Conservation (phyloP, 2,888 invertebrate genomes). For the Lathronympha strigana region DNA sequence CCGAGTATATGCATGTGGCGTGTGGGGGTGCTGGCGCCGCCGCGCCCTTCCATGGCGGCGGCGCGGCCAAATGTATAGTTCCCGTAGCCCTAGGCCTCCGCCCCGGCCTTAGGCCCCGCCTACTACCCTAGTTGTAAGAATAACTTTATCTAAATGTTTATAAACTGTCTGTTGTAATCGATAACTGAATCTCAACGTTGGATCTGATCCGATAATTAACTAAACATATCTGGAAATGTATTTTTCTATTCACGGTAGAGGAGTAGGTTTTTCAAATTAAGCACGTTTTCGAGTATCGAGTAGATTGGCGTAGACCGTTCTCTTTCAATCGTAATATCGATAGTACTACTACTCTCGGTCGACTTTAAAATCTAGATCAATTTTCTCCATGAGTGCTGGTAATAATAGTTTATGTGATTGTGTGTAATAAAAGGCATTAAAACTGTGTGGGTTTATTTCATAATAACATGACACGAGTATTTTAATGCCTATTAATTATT, state of each 20-base stretch:
- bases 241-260: constrained; percentile 35
- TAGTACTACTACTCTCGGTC: not conserved
- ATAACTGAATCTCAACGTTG: constrained; percentile 19
- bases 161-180: constrained; percentile 5
- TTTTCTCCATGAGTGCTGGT: too few relatives aligned
- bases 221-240: constrained; percentile 34
- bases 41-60: constrained; percentile 2
- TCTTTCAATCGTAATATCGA: not conserved
- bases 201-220: constrained; percentile 19
- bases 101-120: too few relatives aligned
- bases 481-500: too few relatives aligned
- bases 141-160: not conserved
- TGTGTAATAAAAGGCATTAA: too few relatives aligned
- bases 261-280: constrained; percentile 16
- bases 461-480: too few relatives aligned
- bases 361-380: too few relatives aligned
- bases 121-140: constrained; percentile 3
- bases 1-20: not conserved
- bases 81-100: not conserved
- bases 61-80: constrained; percentile 3
- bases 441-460: too few relatives aligned
- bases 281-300: constrained; percentile 25
- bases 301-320: constrained; percentile 13
- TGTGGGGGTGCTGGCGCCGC: not conserved
- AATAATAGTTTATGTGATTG: too few relatives aligned